Percentiles rank a stretch among this genome's conserved stretches.
Conservation (phyloP, 2,888 invertebrate species). For the Acanthosepion pharaonis region DNA sequence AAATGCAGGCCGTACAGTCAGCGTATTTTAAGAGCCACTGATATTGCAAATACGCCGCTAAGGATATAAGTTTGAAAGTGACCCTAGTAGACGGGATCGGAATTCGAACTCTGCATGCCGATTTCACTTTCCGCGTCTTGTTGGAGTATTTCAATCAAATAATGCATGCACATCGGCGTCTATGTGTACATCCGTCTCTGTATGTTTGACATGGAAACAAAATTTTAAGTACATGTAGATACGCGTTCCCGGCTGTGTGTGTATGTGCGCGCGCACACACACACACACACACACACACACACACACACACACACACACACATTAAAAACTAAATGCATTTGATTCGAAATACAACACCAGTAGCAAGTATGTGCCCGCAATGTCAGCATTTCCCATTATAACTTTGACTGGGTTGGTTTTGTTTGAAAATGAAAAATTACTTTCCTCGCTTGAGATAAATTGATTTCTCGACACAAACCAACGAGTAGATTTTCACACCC, state of each 20-base stretch:
- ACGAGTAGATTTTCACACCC: background rate
- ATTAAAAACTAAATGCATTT: background rate
- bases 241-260: too few species aligned
- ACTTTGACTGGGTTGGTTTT: background rate
- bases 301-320: background rate
- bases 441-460: slow-evolving; percentile 33
- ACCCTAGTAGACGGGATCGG: too few species aligned
- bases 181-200: background rate
- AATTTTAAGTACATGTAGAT: background rate
- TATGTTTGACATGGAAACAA: background rate
- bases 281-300: background rate
- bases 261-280: background rate
- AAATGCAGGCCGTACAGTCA: too few species aligned
- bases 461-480: slow-evolving; percentile 1
- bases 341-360: background rate
- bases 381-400: background rate
- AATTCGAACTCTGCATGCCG: too few species aligned
- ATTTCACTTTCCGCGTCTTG: too few species aligned
- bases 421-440: slow-evolving; percentile 33
- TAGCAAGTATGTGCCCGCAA: background rate
- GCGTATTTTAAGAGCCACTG: too few species aligned
- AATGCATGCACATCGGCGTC: too few species aligned
- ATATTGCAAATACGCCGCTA: too few species aligned
- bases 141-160: too few species aligned
- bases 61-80: too few species aligned